Evolutionary conservation across 2,113 vertebrate species (phyloP), one percentile per base, ranked within the genome.

Genomic region (Neogale vison): DNA sequence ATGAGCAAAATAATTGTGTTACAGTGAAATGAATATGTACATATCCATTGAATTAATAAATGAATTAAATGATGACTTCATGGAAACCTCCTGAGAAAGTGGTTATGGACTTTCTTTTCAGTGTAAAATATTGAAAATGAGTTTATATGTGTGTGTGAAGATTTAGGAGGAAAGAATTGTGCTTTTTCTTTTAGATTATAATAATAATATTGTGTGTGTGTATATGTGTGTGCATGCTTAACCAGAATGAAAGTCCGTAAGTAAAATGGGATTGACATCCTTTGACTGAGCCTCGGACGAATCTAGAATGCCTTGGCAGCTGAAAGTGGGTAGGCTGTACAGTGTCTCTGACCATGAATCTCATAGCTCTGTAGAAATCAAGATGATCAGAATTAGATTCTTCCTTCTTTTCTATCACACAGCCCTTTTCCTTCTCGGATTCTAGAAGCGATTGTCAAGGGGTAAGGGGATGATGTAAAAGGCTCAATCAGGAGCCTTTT

Each of bases 1-100:
- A 84, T 96, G 96, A 96, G 69, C 82, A 89, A 96, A 98, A 90
- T 94, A 95, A 98, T 93, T 93, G n/a, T 92, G 84, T 97, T 97
- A 84, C 5, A 59, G 92, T 93, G 57, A 97, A 93, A 90, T 89
- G 67, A 95, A 88, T 95, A 83, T 95, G 86, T 76, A 57, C 61
- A 20, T 79, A 86, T 67, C 91, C 86, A 65, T 65, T 96, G 97
- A 97, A 91, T 97, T 96, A 93, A 93, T 80, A 77, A 92, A 59
- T 90, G 82, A 88, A 74, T 95, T 71, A 92, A 96, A 42, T 81
- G 85, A 80, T 94, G 83, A 77, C 86, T 90, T 96, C 90, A 61
- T 57, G 77, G 90, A 95, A 93, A 65, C 69, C 81, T 95, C 69
- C 77, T 47, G 65, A 97, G 80, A 57, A 96, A 13, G 31, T 91